phyloP scores from a whole-genome alignment of 2,888 invertebrate species.

The Lepidocyrtinus sp. region DNA sequence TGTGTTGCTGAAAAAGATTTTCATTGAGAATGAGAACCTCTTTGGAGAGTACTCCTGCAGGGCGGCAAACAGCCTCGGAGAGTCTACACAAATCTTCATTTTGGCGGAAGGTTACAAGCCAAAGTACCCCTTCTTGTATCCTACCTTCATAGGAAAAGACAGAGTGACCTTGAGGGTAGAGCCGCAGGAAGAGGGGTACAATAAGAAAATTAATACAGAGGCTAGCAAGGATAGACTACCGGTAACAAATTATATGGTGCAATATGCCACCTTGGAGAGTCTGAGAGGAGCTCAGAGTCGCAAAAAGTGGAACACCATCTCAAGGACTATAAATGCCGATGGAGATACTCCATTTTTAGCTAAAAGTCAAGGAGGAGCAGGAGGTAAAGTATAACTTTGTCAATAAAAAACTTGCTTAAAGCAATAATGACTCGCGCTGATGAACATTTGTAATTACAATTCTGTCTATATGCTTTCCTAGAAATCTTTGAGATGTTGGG shows the following conservation, averaged over 20 bases:
- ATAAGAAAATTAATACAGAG: no score
- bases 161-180: constrained; percentile 15
- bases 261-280: constrained; percentile 20
- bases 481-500: constrained; percentile 33
- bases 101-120: constrained; percentile 37
- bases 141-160: constrained; percentile 36
- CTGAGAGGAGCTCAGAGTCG: not conserved
- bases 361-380: not conserved
- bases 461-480: no score
- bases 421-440: no score
- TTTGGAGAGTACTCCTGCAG: constrained; percentile 39
- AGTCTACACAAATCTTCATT: constrained; percentile 16
- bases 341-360: not conserved
- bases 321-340: not conserved
- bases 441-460: no score
- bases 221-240: constrained; percentile 16
- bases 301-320: constrained; percentile 24
- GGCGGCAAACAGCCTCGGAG: constrained; percentile 24
- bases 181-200: constrained; percentile 29
- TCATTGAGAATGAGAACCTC: constrained; percentile 29
- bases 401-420: no score
- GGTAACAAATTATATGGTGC: constrained; percentile 20
- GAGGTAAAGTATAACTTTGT: no score
- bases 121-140: constrained; percentile 30
- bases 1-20: no score